Evolutionary conservation across 2,888 invertebrate genomes (phyloP), one percentile per base, ranked within the genome.

Genomic region (Rhagonycha fulva): DNA sequence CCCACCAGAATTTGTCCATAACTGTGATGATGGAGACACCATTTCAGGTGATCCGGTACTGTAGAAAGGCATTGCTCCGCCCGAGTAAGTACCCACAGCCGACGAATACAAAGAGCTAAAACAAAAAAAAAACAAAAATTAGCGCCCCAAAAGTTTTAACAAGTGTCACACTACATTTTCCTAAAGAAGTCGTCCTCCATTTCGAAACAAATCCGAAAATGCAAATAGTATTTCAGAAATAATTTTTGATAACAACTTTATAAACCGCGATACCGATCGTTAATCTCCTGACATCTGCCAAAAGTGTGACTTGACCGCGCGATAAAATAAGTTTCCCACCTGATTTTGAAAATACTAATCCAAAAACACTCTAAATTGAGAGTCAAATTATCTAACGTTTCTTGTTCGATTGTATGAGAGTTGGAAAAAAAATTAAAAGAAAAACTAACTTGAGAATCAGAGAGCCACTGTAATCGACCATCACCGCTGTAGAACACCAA

Each of bases 1-100:
- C 85, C 83, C 80, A 87, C 87, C 86, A 78, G 86, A 82, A 82
- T 87, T 87, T 47, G 84, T 83, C 87, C 87, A 87, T 70, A 86
- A 73, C 78, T 86, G 86, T 63, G 84, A 78, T 3, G 84, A 76
- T 77, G 78, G 78, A 4, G 84, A 81, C 19, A 83, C 83, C 73
- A 86, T 60, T 80, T 87, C 87, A 1, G 87, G 86, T 5, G 87
- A 87, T 69, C 84, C 85, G 62, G 84, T 84, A 76, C 86, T 78
- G 67, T 78, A 87, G 71, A 84, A 85, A 77, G 85, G 84, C 81
- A 84, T 85, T 11, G 80, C 76, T 9, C 82, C 79, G 10, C 83
- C 78, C 2, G 84, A 78, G 75, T 84, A 85, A 26, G 76, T 81
- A 14, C 83, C 79, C 10, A 83, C 78, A 69, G 82, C 84, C 78